Base-by-base conservation (phyloP, 2,797 vertebrate species). In the Vipera latastei region DNA sequence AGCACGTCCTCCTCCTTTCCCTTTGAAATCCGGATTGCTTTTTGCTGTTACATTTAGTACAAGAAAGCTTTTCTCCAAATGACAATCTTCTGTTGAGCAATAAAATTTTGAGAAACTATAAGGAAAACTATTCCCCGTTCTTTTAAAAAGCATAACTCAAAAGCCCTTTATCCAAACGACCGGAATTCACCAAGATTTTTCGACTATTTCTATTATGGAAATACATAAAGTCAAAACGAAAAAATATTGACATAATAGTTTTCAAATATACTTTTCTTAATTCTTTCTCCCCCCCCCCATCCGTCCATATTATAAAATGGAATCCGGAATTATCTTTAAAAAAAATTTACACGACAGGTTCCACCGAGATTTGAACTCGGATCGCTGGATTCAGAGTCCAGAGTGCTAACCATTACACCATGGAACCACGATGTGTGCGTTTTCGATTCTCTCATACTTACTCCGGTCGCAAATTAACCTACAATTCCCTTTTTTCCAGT, bases 291-390 rank as follows among this genome's bases (percentile, higher is more conserved):
- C 0, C 51, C 2, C 1, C 5, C 1, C 28, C 2, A 7, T 14
- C 11, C 6, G 2, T 26, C 6, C 2, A 65, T 2, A 38, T 38
- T 38, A 38, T 55, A 91, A 91, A 61, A 78, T 48, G 1, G 20
- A 44, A 48, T 11, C 3, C 3, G 7, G 48, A 51, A 56, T 48
- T 6, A 1, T 22, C 1, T 56, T 16, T 48, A 2, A 11, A 53
- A 44, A 11, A 38, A 0, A 2, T 11, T 3, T 2, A 6, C 0
- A 0, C 1, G 0, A 0, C 0, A 93, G 96, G 97, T 97, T 97
- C 97, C 96, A 97, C 97, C 96, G 96, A 97, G 97, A 97, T 96
- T 97, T 97, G 97, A 97, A 97, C 96, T 97, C 95, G 96, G 96
- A 97, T 97, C 96, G 95, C 96, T 96, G 95, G 95, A 96, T 94